A percentile compares a stretch with the other conserved stretches of the same genome.
Conservation (phyloP, 1,140 invertebrate species). For the Pomacea maculata region DNA sequence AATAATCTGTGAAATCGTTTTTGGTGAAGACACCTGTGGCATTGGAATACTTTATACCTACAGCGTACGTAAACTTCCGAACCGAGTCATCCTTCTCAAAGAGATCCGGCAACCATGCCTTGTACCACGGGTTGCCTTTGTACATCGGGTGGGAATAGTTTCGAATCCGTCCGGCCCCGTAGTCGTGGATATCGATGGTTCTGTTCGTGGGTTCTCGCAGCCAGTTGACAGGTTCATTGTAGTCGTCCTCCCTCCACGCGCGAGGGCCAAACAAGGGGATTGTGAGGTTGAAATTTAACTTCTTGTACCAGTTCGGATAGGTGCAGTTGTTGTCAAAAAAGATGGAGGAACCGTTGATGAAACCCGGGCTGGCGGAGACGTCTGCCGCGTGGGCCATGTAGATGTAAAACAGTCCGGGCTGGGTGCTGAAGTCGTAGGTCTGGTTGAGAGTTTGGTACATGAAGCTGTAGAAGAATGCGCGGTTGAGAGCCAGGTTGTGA, state of each 20-base stretch:
- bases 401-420: conserved; percentile 98
- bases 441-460: conserved; percentile 78
- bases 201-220: conserved; percentile 65
- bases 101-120: conserved; percentile 80
- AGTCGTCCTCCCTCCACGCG: conserved; percentile 73
- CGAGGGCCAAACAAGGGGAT: conserved; percentile 93
- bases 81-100: conserved; percentile 80
- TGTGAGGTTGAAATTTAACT: conserved; percentile 94
- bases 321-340: conserved; percentile 95
- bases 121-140: conserved; percentile 91
- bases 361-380: conserved; percentile 86
- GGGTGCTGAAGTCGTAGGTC: conserved; percentile 74
- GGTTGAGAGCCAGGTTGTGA: conserved; percentile 93
- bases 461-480: conserved; percentile 91
- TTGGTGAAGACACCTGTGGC: conserved; percentile 75
- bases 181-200: conserved; percentile 62
- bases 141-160: conserved; percentile 94
- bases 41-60: conserved; percentile 88
- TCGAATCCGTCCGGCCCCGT: conserved; percentile 70
- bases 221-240: conserved; percentile 65
- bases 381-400: conserved; percentile 94
- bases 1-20: conserved; percentile 45
- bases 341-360: conserved; percentile 91
- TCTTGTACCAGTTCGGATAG: conserved; percentile 92
- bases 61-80: conserved; percentile 81